Conservation (phyloP, 2,797 vertebrate genomes). For the Cryptoblepharus egeriae region DNA sequence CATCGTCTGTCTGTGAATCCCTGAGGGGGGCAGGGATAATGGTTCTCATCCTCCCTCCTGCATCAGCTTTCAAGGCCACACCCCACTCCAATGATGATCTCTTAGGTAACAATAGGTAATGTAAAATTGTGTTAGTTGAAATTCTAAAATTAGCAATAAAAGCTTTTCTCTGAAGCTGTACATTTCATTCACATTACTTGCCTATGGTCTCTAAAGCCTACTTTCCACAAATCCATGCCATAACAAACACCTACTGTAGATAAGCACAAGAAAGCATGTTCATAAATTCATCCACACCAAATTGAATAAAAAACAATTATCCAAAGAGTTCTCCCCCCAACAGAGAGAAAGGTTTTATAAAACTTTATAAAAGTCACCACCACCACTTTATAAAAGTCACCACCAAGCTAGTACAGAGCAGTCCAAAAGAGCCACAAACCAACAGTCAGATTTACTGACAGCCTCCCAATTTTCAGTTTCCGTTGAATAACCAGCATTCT, state of each 20-base stretch:
- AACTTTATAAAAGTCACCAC: no score
- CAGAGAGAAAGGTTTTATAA: not conserved
- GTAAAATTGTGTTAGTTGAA: constrained; percentile 30
- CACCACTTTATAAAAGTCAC: no score
- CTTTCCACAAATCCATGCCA: rapidly evolving
- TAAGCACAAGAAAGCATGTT: not conserved
- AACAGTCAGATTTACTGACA: not conserved
- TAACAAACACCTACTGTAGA: not conserved
- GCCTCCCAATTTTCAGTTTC: not conserved
- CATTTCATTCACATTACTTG: not conserved
- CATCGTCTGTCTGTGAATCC: constrained; percentile 39
- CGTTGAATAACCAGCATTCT: not conserved
- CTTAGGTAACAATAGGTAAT: constrained; percentile 48
- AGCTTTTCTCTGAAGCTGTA: not conserved
- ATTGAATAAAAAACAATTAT: not conserved
- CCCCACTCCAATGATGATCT: constrained; percentile 25
- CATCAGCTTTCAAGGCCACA: constrained; percentile 43
- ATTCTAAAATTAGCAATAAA: not conserved
- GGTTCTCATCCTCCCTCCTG: constrained; percentile 46
- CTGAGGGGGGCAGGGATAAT: not conserved
- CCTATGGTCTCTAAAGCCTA: not conserved
- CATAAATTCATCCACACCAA: not conserved
- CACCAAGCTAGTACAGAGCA: not conserved
- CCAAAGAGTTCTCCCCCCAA: constrained; percentile 24
- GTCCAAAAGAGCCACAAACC: not conserved